Conservation (phyloP, 2,113 vertebrate genomes). For the Hucho hucho region DNA sequence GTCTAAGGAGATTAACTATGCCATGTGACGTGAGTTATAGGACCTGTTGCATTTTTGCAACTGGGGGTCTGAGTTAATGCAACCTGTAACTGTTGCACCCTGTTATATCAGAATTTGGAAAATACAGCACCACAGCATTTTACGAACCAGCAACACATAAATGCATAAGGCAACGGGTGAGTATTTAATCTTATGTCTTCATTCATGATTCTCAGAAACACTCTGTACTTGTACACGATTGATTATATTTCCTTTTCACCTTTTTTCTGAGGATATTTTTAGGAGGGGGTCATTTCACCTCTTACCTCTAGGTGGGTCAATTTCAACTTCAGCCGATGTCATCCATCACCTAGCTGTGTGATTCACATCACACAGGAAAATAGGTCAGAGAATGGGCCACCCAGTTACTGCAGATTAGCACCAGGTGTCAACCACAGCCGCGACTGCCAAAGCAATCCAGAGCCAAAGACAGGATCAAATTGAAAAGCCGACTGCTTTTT, state of each 20-base stretch:
- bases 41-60: too few species aligned
- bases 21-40: too few species aligned
- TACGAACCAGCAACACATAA: too few species aligned
- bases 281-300: conserved; percentile 23
- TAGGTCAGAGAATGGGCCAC: conserved; percentile 9
- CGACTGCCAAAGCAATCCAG: not conserved
- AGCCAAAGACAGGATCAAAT: not conserved
- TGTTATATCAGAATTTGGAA: too few species aligned
- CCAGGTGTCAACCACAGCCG: not conserved
- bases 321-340: conserved; percentile 32
- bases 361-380: conserved; percentile 28
- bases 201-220: not conserved
- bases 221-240: too few species aligned
- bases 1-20: too few species aligned
- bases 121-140: too few species aligned
- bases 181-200: too few species aligned
- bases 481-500: not conserved
- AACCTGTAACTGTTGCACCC: too few species aligned
- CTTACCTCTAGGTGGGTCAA: conserved; percentile 42
- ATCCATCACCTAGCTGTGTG: conserved; percentile 36
- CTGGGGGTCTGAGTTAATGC: too few species aligned
- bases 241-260: not conserved
- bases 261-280: not conserved
- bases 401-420: conserved; percentile 7
- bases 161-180: too few species aligned